These are phyloP conservation scores for Anastrepha ludens DNA, from an alignment of 1,140 invertebrate genomes.

Conservation along the genomic window DNA sequence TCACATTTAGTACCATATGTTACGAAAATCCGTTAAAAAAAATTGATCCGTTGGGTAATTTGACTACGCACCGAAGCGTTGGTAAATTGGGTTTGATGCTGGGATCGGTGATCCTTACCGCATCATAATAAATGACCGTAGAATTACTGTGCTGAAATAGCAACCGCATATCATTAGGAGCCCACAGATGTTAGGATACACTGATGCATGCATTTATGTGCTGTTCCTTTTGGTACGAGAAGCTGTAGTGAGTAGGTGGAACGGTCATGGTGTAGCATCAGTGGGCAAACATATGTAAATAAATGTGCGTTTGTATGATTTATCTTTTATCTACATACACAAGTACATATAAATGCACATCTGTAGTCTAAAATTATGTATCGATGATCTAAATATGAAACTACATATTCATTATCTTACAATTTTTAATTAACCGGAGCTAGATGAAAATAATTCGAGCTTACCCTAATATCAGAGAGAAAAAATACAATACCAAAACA, in stretches of 20 bases:
- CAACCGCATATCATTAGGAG: conserved; percentile 13
- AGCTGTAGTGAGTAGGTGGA: neutral
- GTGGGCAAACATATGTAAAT: neutral
- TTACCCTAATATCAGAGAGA: no score
- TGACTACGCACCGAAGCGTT: conserved; percentile 25
- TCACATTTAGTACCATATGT: conserved; percentile 51
- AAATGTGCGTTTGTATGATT: neutral
- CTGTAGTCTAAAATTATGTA: neutral
- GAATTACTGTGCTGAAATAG: conserved; percentile 23
- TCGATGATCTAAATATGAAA: neutral
- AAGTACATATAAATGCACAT: neutral
- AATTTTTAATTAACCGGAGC: neutral
- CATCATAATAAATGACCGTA: conserved; percentile 48
- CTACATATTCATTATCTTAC: neutral
- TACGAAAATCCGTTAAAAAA: neutral
- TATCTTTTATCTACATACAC: neutral
- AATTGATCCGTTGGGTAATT: conserved; percentile 40
- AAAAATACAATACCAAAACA: no score
- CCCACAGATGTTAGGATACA: conserved; percentile 7
- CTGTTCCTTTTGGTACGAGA: neutral
- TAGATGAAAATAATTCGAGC: no score
- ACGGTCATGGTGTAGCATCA: neutral
- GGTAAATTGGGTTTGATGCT: conserved; percentile 8
- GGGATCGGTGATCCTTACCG: conserved; percentile 22
- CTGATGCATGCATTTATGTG: no score